A percentile compares a stretch with the other conserved stretches of the same genome.
Conservation (phyloP, 1,140 invertebrate genomes). For the Vollenhovia emeryi region DNA sequence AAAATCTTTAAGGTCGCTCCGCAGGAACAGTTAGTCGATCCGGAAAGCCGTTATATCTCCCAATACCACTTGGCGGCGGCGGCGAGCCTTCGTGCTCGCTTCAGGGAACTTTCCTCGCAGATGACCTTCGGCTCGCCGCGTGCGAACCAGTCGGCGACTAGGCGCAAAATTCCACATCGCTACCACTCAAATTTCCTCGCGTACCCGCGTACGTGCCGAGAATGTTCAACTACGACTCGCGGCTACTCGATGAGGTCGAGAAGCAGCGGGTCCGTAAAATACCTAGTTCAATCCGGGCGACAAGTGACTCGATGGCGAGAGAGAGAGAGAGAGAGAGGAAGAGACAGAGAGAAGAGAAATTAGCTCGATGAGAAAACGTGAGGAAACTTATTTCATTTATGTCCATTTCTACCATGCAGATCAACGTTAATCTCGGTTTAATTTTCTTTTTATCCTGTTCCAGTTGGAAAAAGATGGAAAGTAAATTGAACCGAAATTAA, state of each 20-base stretch:
- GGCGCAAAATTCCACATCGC: constrained; percentile 48
- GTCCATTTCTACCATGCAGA: too few species aligned
- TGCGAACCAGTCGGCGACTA: constrained; percentile 54
- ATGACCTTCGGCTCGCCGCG: constrained; percentile 47
- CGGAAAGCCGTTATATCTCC: constrained; percentile 63
- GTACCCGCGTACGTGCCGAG: neutral
- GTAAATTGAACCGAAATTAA: too few species aligned
- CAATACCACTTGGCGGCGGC: constrained; percentile 33
- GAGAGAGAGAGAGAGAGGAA: too few species aligned
- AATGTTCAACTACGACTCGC: constrained; percentile 31
- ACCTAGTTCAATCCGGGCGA: neutral
- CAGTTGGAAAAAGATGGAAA: too few species aligned
- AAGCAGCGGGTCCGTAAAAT: neutral
- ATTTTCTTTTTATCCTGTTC: too few species aligned
- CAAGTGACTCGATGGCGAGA: neutral
- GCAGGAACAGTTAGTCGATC: constrained; percentile 69
- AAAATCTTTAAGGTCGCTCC: constrained; percentile 66
- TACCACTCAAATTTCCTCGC: constrained; percentile 48
- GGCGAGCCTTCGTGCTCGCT: constrained; percentile 52
- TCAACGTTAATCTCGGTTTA: too few species aligned
- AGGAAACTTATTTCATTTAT: neutral
- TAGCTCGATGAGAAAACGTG: neutral
- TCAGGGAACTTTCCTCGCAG: constrained; percentile 49
- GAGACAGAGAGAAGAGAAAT: neutral
- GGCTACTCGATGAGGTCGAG: neutral